Evolutionary conservation across 2,797 vertebrate genomes (phyloP), one percentile per base, ranked within the genome.

Genomic region (Molossus molossus): DNA sequence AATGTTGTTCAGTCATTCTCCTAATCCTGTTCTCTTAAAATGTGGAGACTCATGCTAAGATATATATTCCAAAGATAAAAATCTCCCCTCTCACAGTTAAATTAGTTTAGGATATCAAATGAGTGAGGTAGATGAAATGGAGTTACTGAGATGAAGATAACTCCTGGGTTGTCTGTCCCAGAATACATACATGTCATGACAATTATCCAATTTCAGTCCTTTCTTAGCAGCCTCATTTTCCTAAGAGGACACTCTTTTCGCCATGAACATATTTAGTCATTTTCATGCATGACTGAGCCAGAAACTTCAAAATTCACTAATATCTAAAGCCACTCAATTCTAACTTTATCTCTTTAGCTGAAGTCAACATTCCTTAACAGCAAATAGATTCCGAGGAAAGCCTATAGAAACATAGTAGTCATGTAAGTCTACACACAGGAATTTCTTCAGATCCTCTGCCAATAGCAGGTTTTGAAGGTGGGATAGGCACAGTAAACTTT

Each of bases 31-130:
- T n/a, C 21, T 62, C 15, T 90, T 37, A 72, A 82, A 79, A 33
- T 20, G 23, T 27, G 8, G 40, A 64, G 4, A 21, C 23, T 86
- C 33, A 64, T 85, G 12, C 55, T 27, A 48, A 48, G 57, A 79
- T 79, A 84, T 2, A 33, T 73, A 83, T 37, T 86, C 27, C 60
- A 87, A 53, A 75, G 45, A n/a, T 65, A 64, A 92, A 85, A 81
- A 15, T 50, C 8, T 92, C 29, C 25, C 14, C 0, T 27, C 27
- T 33, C 80, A 21, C 7, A 0, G 27, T 55, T 94, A 67, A 55
- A 82, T 50, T n/a, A 11, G 20, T 18, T 91, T 73, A 69, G 17
- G 23, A 25, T 4, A 60, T 60, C 11, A 55, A 73, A 76, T 84
- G 62, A 8, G 2, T 86, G 86, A 76, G 4, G 4, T 62, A 90